phyloP scores from a whole-genome alignment of 2,888 invertebrate species.

The Cheilosia scutellata region DNA sequence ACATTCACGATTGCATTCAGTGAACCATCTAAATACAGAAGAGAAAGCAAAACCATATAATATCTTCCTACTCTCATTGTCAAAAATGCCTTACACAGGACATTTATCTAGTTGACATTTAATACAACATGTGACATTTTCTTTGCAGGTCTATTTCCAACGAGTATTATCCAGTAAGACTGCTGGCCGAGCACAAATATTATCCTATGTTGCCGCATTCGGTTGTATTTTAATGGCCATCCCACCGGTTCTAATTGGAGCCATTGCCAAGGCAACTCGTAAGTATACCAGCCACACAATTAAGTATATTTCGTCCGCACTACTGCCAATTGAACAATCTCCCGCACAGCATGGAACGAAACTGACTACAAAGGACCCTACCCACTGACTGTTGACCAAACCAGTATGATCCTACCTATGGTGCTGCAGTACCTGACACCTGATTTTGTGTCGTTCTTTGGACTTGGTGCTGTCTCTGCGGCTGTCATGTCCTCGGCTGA shows the following conservation, averaged over 20 bases:
- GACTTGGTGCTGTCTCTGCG: conserved; percentile 98
- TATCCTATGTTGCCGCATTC: conserved; percentile 97
- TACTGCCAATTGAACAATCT: neutral
- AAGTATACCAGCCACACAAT: conserved; percentile 79
- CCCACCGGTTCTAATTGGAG: conserved; percentile 98
- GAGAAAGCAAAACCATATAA: no score
- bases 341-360: conserved; percentile 94
- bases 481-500: conserved; percentile 99
- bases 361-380: conserved; percentile 92
- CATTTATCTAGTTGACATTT: neutral
- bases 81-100: no score
- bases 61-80: no score
- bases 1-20: no score
- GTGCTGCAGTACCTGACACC: conserved; percentile 98
- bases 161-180: conserved; percentile 98
- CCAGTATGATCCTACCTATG: conserved; percentile 98
- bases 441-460: conserved; percentile 97
- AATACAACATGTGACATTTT: neutral
- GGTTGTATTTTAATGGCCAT: conserved; percentile 99
- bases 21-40: no score
- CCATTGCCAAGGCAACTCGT: conserved; percentile 98
- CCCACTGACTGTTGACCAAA: conserved; percentile 91
- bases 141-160: conserved; percentile 95
- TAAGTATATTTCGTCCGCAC: neutral
- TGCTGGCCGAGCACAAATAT: conserved; percentile 95